These are phyloP conservation scores for Lucilia cuprina DNA, from an alignment of 1,140 invertebrate species.

Conservation along the genomic window DNA sequence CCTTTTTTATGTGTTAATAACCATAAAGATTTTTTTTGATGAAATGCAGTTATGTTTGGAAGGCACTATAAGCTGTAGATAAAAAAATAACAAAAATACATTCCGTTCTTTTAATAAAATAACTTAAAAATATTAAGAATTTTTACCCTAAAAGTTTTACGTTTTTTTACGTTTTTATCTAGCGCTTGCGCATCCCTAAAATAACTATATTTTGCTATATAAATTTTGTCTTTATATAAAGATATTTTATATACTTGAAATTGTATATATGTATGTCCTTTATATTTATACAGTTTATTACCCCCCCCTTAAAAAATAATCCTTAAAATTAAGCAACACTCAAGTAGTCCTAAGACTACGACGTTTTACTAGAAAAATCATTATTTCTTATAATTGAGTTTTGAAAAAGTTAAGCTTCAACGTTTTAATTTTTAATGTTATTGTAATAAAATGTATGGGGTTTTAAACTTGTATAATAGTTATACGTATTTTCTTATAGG, in stretches of 20 bases:
- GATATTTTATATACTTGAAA: not conserved
- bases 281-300: not conserved
- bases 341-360: not conserved
- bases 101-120: not conserved
- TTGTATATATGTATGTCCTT: not conserved
- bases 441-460: too few species aligned
- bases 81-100: not conserved
- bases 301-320: not conserved
- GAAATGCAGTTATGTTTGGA: not conserved
- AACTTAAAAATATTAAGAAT: not conserved
- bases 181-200: slow-evolving; percentile 22
- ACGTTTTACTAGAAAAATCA: not conserved
- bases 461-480: too few species aligned
- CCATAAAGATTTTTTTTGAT: slow-evolving; percentile 3
- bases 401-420: not conserved
- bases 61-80: not conserved
- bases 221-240: not conserved
- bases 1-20: slow-evolving; percentile 25
- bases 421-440: too few species aligned
- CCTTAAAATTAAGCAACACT: slow-evolving; percentile 26
- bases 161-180: too few species aligned
- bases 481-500: too few species aligned
- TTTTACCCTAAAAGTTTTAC: too few species aligned
- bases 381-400: not conserved
- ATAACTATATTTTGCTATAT: not conserved